Evolutionary conservation across 2,888 invertebrate species (phyloP).

Genomic region (Oithona nana): DNA sequence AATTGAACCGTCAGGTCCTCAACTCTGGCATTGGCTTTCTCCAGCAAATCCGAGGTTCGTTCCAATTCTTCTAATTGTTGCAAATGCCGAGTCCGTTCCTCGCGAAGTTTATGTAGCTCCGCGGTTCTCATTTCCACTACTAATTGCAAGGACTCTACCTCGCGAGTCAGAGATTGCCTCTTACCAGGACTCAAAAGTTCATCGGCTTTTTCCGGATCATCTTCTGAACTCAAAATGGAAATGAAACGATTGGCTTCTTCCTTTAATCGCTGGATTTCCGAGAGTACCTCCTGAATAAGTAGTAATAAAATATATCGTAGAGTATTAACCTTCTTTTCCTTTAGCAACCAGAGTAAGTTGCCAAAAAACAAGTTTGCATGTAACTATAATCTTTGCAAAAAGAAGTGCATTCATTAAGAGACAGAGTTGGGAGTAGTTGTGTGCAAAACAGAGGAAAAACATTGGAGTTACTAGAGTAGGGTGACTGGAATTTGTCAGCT

Average conservation of each 20-base stretch:
- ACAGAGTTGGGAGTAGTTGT: too few relatives aligned
- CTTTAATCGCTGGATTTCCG: slow-evolving; percentile 13
- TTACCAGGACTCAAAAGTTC: slow-evolving; percentile 4
- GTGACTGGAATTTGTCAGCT: too few relatives aligned
- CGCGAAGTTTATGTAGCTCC: slow-evolving; percentile 10
- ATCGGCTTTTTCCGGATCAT: slow-evolving; percentile 5
- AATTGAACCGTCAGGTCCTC: slow-evolving; percentile 12
- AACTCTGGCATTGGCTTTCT: not conserved
- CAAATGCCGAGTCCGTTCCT: slow-evolving; percentile 13
- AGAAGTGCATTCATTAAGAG: too few relatives aligned
- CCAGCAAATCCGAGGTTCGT: not conserved
- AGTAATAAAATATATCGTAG: too few relatives aligned
- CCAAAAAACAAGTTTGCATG: too few relatives aligned
- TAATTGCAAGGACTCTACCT: slow-evolving; percentile 13
- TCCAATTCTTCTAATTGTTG: slow-evolving; percentile 11
- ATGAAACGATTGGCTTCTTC: slow-evolving; percentile 16
- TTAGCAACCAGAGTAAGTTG: too few relatives aligned
- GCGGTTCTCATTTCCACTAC: slow-evolving; percentile 12
- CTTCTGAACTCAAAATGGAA: slow-evolving; percentile 11
- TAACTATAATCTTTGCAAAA: too few relatives aligned
- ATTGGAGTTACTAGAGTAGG: too few relatives aligned
- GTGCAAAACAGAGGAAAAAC: too few relatives aligned
- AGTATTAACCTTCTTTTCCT: too few relatives aligned
- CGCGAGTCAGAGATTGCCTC: slow-evolving; percentile 1
- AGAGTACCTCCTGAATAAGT: slow-evolving; percentile 7